phyloP scores from a whole-genome alignment of 1,140 invertebrate species.

The Oncopeltus fasciatus region DNA sequence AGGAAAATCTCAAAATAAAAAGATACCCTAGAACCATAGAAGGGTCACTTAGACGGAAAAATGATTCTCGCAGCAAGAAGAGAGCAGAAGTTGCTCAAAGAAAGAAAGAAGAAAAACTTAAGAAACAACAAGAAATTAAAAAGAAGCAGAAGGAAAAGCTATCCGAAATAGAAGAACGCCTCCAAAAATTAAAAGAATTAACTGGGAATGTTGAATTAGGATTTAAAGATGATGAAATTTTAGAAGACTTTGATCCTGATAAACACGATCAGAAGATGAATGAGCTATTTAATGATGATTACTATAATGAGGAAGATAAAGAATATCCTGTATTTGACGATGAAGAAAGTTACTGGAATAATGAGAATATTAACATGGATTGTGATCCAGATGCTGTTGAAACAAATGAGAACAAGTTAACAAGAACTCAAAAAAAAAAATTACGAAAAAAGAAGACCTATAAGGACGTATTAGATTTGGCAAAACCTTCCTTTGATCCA shows the following conservation, averaged over 20 bases:
- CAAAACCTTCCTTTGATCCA: conserved; percentile 54
- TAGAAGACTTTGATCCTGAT: conserved; percentile 86
- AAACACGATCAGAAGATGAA: conserved; percentile 79
- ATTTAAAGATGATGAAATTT: conserved; percentile 40
- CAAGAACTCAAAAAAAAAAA: conserved; percentile 19
- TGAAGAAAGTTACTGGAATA: not conserved
- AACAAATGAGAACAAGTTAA: conserved; percentile 15
- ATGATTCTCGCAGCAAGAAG: conserved; percentile 63
- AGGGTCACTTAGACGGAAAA: conserved; percentile 63
- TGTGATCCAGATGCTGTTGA: conserved; percentile 8
- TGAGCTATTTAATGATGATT: conserved; percentile 72
- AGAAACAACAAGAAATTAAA: conserved; percentile 73
- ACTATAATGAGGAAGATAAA: conserved; percentile 42
- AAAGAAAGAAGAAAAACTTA: conserved; percentile 68
- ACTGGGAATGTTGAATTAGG: conserved; percentile 61
- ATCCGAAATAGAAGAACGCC: conserved; percentile 81
- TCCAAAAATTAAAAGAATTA: conserved; percentile 75
- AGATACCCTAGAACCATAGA: conserved; percentile 78
- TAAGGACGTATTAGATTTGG: conserved; percentile 28
- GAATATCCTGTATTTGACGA: conserved; percentile 14
- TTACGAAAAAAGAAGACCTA: conserved; percentile 33
- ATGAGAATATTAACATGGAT: conserved; percentile 16
- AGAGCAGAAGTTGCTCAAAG: conserved; percentile 57
- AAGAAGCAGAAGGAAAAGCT: conserved; percentile 72
- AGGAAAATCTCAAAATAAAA: conserved; percentile 40